These are phyloP conservation scores for Craseonycteris thonglongyai DNA, from an alignment of 2,113 vertebrate species.

Conservation along the genomic window DNA sequence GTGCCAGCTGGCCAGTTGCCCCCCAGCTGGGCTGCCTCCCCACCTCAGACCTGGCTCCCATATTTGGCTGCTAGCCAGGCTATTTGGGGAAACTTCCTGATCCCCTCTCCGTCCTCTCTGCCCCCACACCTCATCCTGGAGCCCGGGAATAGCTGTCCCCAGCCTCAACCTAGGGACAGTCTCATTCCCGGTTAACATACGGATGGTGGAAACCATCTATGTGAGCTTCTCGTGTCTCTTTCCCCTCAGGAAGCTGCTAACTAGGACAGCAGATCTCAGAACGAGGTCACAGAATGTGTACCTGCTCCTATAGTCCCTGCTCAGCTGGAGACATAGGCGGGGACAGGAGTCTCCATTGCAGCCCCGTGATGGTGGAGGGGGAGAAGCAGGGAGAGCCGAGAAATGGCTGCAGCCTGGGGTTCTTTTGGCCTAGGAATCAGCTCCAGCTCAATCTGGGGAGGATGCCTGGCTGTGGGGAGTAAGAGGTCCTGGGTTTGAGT, in stretches of 20 bases:
- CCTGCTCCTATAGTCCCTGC: background rate
- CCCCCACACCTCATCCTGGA: slow-evolving; percentile 17
- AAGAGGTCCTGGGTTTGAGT: background rate
- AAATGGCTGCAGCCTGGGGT: background rate
- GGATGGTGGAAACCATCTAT: slow-evolving; percentile 12
- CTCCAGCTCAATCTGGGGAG: background rate
- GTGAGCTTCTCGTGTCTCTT: background rate
- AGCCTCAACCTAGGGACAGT: background rate
- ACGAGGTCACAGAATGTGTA: slow-evolving; percentile 23
- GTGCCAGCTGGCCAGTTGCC: background rate
- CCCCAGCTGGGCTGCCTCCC: background rate
- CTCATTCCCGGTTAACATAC: slow-evolving; percentile 17
- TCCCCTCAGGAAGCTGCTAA: slow-evolving; percentile 39
- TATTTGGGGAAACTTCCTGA: slow-evolving; percentile 59
- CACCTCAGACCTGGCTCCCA: background rate
- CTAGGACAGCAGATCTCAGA: slow-evolving; percentile 46
- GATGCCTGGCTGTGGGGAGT: background rate
- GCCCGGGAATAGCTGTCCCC: slow-evolving; percentile 36
- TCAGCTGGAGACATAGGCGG: background rate
- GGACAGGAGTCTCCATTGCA: background rate
- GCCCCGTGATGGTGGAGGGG: background rate
- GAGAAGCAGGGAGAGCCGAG: background rate
- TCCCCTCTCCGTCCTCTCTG: background rate
- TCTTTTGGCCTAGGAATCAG: background rate
- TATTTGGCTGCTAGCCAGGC: slow-evolving; percentile 23